These are phyloP conservation scores for Urosaurus nigricauda DNA, from an alignment of 2,797 vertebrate genomes.

Conservation along the genomic window DNA sequence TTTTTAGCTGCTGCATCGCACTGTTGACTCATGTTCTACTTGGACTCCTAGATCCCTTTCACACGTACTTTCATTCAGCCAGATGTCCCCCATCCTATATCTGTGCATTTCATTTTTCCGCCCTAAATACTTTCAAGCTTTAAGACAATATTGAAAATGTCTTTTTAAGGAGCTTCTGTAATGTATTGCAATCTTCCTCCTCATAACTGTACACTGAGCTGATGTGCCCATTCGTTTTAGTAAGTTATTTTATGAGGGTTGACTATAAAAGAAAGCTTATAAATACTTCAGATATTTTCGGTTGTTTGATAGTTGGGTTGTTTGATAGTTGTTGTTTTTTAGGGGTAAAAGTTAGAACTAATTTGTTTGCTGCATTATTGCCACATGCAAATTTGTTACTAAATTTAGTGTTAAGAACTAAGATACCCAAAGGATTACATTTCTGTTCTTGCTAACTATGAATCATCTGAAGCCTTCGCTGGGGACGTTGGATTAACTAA, in stretches of 20 bases:
- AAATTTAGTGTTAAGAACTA: not conserved
- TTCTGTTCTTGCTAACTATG: constrained; percentile 3
- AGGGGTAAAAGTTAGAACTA: not conserved
- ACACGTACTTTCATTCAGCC: no score
- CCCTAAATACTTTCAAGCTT: no score
- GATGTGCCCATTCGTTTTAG: not conserved
- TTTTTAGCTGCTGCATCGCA: no score
- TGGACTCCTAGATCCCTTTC: no score
- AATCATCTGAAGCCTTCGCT: not conserved
- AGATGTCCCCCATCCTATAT: no score
- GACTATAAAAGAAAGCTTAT: not conserved
- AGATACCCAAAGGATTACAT: not conserved
- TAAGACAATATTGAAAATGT: no score
- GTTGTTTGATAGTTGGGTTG: no score
- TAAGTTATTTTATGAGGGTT: not conserved
- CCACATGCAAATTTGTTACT: not conserved
- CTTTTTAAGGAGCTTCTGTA: not conserved
- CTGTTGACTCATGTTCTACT: no score
- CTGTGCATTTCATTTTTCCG: no score
- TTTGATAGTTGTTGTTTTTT: not conserved
- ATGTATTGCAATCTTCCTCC: not conserved
- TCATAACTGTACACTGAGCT: not conserved
- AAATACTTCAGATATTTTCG: not conserved
- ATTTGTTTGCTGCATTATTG: not conserved
- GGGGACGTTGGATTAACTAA: not conserved